Evolutionary conservation across 1,140 invertebrate genomes (phyloP), one percentile per base, ranked within the genome.

Genomic region (Paralvinella palmiformis): DNA sequence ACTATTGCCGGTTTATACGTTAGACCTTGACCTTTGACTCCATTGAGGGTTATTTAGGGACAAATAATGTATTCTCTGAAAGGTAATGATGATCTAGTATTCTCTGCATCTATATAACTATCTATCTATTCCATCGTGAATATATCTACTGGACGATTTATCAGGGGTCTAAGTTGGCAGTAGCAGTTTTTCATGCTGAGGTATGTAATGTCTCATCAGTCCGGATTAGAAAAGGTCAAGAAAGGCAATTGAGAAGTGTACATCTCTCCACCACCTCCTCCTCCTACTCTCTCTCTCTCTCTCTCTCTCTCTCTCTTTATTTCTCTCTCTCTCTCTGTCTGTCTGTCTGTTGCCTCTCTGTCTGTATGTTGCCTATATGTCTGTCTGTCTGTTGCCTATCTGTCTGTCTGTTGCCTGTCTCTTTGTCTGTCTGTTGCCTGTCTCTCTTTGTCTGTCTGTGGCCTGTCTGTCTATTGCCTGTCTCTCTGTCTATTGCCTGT

Each of bases 291-390:
- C 59, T 62, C 59, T 56, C 61, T 56, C 61, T 63, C 61, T 63
- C 61, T 63, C 61, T 63, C 61, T 63, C 61, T 63, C 61, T 56
- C 61, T 56, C 61, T 63, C 61, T 63, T 50, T 63, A 45, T 63
- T 31, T 63, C 61, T 63, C 61, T 63, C 61, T 63, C 61, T 63
- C 61, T 56, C 48, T 63, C 61, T 56, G 13, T 63, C 3, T 24
- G 2, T 44, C 58, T 35, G 2, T 44, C 58, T 55, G 20, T 44
- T 31, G 3, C 31, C 55, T 31, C 3, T 57, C 55, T 31, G 3
- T 57, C 55, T 31, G 3, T 57, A n/a, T 31, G 3, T 57, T 29
- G n/a, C 17, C 4, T 57, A n/a, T 31, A 3, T 57, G 6, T 3
- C 31, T 29, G 6, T 3, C 31, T 29, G 6, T 3, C 31, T 3